Evolutionary conservation across 2,888 invertebrate species (phyloP).

Genomic region (Dioctria linearis): DNA sequence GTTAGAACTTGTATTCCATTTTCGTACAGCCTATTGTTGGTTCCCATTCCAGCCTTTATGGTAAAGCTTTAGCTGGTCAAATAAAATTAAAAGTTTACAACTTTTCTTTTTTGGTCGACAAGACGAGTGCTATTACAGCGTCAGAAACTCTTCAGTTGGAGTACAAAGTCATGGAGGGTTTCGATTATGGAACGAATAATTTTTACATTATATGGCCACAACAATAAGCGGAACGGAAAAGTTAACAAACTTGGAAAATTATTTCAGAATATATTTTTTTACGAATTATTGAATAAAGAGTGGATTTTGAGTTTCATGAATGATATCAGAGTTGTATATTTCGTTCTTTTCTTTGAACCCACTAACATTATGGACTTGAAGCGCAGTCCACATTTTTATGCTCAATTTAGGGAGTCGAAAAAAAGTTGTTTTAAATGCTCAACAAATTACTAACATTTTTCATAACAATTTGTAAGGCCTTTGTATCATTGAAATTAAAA

Average conservation of each 20-base stretch:
- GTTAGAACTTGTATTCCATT: constrained; percentile 38
- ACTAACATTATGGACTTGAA: no score
- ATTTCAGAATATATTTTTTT: constrained; percentile 31
- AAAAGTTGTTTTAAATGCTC: no score
- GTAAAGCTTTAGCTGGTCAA: constrained; percentile 43
- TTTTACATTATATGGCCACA: constrained; percentile 25
- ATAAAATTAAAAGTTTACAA: constrained; percentile 53
- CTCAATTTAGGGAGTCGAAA: no score
- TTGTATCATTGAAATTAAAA: no score
- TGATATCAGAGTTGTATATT: no score
- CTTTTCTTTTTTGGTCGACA: constrained; percentile 20
- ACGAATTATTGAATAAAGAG: constrained; percentile 37
- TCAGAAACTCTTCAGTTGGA: constrained; percentile 28
- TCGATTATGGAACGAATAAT: constrained; percentile 27
- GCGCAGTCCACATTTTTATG: no score
- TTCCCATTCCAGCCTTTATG: background rate
- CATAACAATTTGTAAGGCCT: no score
- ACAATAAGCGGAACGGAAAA: constrained; percentile 28
- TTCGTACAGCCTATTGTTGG: constrained; percentile 35
- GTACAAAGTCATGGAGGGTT: constrained; percentile 26
- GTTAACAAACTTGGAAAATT: constrained; percentile 44
- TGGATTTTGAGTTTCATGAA: background rate
- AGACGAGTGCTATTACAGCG: constrained; percentile 11
- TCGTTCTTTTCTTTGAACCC: no score
- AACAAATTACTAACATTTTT: no score